Evolutionary conservation across 2,113 vertebrate species (phyloP), one percentile per base, ranked within the genome.

Genomic region (Scophthalmus maximus): DNA sequence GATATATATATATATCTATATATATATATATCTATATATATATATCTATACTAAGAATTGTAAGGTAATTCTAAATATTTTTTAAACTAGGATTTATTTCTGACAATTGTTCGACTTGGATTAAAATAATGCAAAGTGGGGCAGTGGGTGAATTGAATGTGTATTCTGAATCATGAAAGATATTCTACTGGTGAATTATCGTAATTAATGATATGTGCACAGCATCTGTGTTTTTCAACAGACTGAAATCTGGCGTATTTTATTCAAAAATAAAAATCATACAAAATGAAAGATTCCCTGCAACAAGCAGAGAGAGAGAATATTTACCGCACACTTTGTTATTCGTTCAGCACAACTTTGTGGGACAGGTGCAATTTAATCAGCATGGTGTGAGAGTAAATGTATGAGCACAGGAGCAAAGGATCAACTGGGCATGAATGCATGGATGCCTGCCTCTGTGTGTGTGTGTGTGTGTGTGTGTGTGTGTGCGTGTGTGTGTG

Each of bases 391-490:
- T 55, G 58, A 62, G 59, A 23, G 6, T 59, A 51, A 67, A 73
- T 63, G 59, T 50, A 27, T 62, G 73, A 15, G 64, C 9, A 12
- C 23, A 14, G 52, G 51, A 60, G 25, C 64, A 56, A 50, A 23
- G 56, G 68, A 86, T 75, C 59, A 78, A 72, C 61, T 70, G 36
- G 64, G 79, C 49, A 25, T 69, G 67, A 61, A 58, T 69, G 65
- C 34, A 55, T 74, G 52, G 25, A 36, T 50, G 65, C 46, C n/a
- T 49, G 38, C 47, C n/a, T 51, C 4, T 49, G 18, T 47, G n/a
- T 47, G 44, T 47, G 38, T 40, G 38, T 62, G 10, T 64, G 63
- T 67, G 72, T 69, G 79, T 34, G 32, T 34, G 32, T 34, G 32
- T 34, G 32, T 34, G 12, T 40, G 38, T 40, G 38, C 14, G 12